Conservation (phyloP, 2,113 vertebrate species). For the Arizona elegans region DNA sequence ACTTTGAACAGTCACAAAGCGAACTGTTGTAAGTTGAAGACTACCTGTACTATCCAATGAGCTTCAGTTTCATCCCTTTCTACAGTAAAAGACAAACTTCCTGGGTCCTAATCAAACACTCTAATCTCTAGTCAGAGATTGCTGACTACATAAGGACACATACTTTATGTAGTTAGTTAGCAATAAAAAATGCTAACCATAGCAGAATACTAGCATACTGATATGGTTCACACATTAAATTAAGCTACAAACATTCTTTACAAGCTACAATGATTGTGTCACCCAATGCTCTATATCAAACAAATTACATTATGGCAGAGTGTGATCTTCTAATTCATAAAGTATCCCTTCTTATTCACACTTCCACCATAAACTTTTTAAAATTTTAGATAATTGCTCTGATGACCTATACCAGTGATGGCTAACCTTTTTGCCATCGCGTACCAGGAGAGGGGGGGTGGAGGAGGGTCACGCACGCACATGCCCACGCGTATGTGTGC, state of each 20-base stretch:
- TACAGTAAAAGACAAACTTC: neutral
- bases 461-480: too few species aligned
- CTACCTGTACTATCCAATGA: neutral
- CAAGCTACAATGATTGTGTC: neutral
- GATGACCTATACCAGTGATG: neutral
- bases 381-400: neutral
- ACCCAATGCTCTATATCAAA: neutral
- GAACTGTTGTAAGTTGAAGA: too few species aligned
- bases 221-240: neutral
- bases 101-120: neutral
- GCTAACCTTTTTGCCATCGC: too few species aligned
- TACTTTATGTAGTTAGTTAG: neutral
- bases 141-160: neutral
- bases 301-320: neutral
- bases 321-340: neutral
- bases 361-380: neutral
- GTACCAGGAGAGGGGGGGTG: too few species aligned
- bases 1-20: too few species aligned
- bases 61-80: neutral
- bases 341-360: too few species aligned
- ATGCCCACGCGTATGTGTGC: too few species aligned
- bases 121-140: neutral
- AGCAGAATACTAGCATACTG: neutral
- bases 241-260: neutral
- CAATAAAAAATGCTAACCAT: neutral